phyloP scores from a whole-genome alignment of 2,888 invertebrate genomes.

The Bursaphelenchus okinawaensis region DNA sequence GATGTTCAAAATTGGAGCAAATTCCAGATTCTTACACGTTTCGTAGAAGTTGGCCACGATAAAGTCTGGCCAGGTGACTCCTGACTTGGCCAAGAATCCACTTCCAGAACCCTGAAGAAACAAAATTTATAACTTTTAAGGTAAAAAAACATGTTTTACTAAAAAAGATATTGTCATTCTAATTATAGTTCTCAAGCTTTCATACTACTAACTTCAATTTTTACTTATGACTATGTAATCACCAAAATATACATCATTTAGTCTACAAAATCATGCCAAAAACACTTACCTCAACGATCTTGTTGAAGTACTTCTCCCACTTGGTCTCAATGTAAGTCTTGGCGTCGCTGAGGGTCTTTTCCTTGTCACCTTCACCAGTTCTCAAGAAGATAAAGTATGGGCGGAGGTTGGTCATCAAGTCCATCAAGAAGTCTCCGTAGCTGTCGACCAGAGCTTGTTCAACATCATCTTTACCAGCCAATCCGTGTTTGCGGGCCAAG shows the following conservation, averaged over 20 bases:
- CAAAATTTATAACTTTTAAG: too few species aligned
- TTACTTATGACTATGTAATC: too few species aligned
- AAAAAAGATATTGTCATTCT: too few species aligned
- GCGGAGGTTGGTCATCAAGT: neutral
- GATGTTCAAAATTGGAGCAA: neutral
- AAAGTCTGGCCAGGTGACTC: conserved; percentile 15
- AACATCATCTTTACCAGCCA: neutral
- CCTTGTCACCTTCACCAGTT: neutral
- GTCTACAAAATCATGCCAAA: neutral
- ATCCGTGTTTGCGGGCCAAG: neutral
- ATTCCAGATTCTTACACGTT: neutral
- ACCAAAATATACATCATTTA: too few species aligned
- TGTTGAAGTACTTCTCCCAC: neutral
- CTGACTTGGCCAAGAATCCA: conserved; percentile 14
- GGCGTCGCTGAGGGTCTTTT: neutral
- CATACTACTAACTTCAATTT: too few species aligned
- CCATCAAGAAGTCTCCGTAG: neutral
- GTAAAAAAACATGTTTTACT: too few species aligned
- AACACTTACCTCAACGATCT: neutral
- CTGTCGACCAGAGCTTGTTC: neutral
- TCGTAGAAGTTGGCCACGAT: neutral
- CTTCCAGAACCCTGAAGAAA: neutral
- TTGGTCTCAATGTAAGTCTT: neutral
- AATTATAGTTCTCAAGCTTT: too few species aligned
- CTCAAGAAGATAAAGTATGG: neutral